Percentiles rank a stretch among this genome's conserved stretches.
Conservation (phyloP, 1,140 invertebrate species). For the Euglossa dilemma region DNA sequence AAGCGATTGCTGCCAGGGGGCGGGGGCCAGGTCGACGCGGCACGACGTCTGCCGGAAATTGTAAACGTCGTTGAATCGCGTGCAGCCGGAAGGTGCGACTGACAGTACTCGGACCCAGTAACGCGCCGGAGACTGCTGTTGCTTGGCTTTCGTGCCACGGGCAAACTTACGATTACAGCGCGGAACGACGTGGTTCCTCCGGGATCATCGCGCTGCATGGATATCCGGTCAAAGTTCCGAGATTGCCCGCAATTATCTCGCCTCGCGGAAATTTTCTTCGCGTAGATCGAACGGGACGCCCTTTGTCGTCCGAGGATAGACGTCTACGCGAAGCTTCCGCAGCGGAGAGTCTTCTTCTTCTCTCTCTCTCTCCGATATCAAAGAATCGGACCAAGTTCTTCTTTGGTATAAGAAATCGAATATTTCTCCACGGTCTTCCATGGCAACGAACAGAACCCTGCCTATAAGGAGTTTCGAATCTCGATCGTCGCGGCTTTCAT, state of each 20-base stretch:
- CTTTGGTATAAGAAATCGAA: too few relatives aligned
- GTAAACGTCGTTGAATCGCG: slow-evolving; percentile 76
- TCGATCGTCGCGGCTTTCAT: too few relatives aligned
- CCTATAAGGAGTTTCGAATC: too few relatives aligned
- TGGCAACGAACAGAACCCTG: too few relatives aligned
- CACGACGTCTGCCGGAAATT: slow-evolving; percentile 74
- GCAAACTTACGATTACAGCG: slow-evolving; percentile 38
- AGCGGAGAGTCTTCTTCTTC: too few relatives aligned
- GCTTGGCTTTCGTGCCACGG: slow-evolving; percentile 54
- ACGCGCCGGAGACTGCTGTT: slow-evolving; percentile 54
- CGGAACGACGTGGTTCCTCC: slow-evolving; percentile 25
- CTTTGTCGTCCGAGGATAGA: background rate
- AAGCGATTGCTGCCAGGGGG: slow-evolving; percentile 22
- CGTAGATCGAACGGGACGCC: background rate
- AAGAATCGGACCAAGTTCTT: too few relatives aligned
- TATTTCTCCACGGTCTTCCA: too few relatives aligned
- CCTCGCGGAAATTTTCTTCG: background rate
- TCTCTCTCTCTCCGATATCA: too few relatives aligned
- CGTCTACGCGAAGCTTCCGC: too few relatives aligned
- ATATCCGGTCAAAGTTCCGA: slow-evolving; percentile 32
- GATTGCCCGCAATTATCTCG: slow-evolving; percentile 49
- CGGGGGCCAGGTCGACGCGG: slow-evolving; percentile 31
- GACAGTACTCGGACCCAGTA: slow-evolving; percentile 72
- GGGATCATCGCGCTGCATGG: slow-evolving; percentile 25
- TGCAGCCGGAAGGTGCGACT: slow-evolving; percentile 75